Base-by-base conservation (phyloP, 37 sponge, comb jelly and placozoan species). In the Corticium candelabrum region DNA sequence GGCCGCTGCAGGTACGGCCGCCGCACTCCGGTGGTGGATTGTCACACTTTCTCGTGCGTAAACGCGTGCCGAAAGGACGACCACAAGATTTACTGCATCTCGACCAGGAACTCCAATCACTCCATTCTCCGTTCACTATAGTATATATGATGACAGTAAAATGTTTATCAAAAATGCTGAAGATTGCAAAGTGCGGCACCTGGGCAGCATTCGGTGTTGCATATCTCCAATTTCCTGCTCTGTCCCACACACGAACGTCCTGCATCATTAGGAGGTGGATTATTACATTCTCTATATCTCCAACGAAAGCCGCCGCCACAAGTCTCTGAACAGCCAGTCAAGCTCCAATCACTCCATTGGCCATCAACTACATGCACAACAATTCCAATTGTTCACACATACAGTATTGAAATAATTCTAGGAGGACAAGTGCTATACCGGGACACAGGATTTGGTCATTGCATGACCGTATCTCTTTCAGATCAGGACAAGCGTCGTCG, bases 351-450 rank as follows among this genome's bases (percentile, higher is more conserved):
- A 41, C 67, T 50, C 79, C 79, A 78, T 2, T 30, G 32, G 30
- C 79, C 79, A 21, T 70, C 74, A 27, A 78, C 79, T 69, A 50
- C n/a, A n/a, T n/a, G n/a, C n/a, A n/a, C n/a, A n/a, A n/a, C n/a
- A n/a, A n/a, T n/a, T n/a, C n/a, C n/a, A n/a, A n/a, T n/a, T n/a
- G n/a, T n/a, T n/a, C n/a, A n/a, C n/a, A n/a, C n/a, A n/a, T n/a
- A n/a, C n/a, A n/a, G n/a, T n/a, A n/a, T n/a, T n/a, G n/a, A n/a
- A n/a, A n/a, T n/a, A n/a, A n/a, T n/a, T n/a, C n/a, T n/a, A n/a
- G n/a, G n/a, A n/a, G n/a, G n/a, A n/a, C n/a, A n/a, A n/a, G n/a
- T n/a, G n/a, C n/a, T n/a, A n/a, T n/a, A n/a, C n/a, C n/a, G n/a
- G n/a, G n/a, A n/a, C n/a, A n/a, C n/a, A n/a, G n/a, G n/a, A n/a